Conservation (phyloP, 2,888 invertebrate genomes). For the Phymatocera aterrima region DNA sequence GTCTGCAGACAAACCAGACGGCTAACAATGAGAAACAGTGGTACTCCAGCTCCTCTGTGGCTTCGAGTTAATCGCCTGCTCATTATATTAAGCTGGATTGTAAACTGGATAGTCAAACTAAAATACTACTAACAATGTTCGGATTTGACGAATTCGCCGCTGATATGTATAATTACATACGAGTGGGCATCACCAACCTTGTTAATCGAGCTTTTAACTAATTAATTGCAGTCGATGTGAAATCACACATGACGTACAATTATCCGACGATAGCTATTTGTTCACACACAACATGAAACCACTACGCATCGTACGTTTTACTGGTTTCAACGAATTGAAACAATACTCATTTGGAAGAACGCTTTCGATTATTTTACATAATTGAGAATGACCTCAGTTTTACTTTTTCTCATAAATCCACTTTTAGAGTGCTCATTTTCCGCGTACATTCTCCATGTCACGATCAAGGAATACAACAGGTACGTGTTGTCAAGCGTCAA, state of each 20-base stretch:
- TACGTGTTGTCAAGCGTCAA: neutral
- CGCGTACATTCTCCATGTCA: neutral
- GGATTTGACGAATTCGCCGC: neutral
- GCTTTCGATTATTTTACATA: neutral
- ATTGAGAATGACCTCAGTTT: neutral
- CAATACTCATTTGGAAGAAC: neutral
- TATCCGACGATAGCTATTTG: neutral
- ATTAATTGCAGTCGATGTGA: neutral
- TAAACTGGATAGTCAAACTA: neutral
- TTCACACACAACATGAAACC: neutral
- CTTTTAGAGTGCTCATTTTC: neutral
- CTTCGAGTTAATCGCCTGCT: neutral
- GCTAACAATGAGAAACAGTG: neutral
- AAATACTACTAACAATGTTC: neutral
- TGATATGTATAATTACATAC: neutral
- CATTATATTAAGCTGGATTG: neutral
- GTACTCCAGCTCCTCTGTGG: neutral
- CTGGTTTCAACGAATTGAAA: constrained; percentile 3
- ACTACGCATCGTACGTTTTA: neutral
- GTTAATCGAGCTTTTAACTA: constrained; percentile 24
- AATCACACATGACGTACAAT: neutral
- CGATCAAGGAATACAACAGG: constrained; percentile 26
- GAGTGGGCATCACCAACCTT: neutral
- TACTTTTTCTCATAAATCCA: neutral
- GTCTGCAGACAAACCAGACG: neutral